A percentile compares a stretch with the other conserved stretches of the same genome.
Conservation (phyloP, 2,797 vertebrate species). For the Staurois parvus region DNA sequence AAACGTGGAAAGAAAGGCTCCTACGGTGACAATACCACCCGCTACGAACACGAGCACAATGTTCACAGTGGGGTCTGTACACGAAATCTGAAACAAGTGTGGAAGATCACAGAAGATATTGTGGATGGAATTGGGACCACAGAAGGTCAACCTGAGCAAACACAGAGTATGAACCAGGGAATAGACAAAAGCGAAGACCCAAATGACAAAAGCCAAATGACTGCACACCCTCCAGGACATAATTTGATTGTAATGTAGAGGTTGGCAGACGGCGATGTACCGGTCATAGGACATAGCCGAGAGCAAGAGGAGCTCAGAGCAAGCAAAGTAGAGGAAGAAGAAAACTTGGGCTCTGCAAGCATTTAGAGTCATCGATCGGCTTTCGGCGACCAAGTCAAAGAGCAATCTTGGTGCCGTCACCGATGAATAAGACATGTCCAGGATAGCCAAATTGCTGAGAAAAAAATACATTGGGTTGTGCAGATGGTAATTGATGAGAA, state of each 20-base stretch:
- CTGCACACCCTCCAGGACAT: constrained; percentile 1
- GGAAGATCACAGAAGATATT: constrained; percentile 45
- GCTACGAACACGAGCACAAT: neutral
- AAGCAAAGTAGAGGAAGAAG: neutral
- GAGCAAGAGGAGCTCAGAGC: constrained; percentile 35
- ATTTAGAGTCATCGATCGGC: neutral
- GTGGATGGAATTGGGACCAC: constrained; percentile 15
- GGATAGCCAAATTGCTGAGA: constrained; percentile 65
- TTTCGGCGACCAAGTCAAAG: neutral
- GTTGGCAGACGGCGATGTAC: constrained; percentile 40
- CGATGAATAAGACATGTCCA: constrained; percentile 67
- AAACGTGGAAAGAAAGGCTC: constrained; percentile 19
- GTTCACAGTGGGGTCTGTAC: constrained; percentile 21
- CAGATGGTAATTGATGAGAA: neutral
- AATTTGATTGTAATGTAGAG: constrained; percentile 24
- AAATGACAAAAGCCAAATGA: neutral
- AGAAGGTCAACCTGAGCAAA: constrained; percentile 20
- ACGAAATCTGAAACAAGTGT: constrained; percentile 36
- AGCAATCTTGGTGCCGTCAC: constrained; percentile 64
- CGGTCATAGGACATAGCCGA: constrained; percentile 51
- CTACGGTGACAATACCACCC: neutral
- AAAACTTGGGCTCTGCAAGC: neutral
- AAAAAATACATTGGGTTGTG: constrained; percentile 55
- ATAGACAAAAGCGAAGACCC: neutral
- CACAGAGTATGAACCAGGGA: neutral